Base-by-base conservation (phyloP, 2,797 vertebrate species). In the Xiphophorus birchmanni region DNA sequence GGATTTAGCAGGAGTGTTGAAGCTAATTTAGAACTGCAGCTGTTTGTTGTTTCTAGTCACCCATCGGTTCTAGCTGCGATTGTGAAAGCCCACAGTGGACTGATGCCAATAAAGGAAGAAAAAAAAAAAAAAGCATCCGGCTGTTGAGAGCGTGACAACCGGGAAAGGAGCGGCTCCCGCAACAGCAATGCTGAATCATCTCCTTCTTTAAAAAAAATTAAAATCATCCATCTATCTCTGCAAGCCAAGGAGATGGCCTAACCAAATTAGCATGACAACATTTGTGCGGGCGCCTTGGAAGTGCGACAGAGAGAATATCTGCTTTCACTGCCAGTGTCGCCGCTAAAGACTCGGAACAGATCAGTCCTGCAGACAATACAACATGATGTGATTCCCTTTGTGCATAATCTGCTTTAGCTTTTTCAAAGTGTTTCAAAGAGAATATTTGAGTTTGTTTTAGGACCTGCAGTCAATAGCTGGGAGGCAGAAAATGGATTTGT, bases 281-380 rank as follows among this genome's bases (percentile, higher is more conserved):
- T 89, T 90, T 87, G 84, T 76, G 89, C 85, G 7, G 80, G 86
- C 81, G 84, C 76, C 79, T 89, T 91, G 90, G 88, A 91, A 90
- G 85, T 82, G 86, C 90, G 91, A 92, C 91, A 91, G 84, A 87
- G 89, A 85, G 90, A 86, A 91, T 89, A 90, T 88, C 93, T 73
- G 85, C 87, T 91, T 82, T 75, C 85, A 67, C 76, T 88, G 88
- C 82, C 89, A 87, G 73, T 78, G 86, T 82, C 87, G 76, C 80
- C 76, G 86, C 89, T 85, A 86, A 87, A 92, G 84, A 92, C 89
- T 86, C n/a, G 80, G 88, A 87, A 81, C 80, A 84, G 86, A 92
- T 92, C 82, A 82, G 85, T 84, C 77, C 83, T 76, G 79, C 87
- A 86, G 88, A 92, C 89, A 90, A 86, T 79, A 50, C 84, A 67